Conservation (phyloP, 35 echinoderm and acorn worm species). For the Hemicentrotus pulcherrimus region DNA sequence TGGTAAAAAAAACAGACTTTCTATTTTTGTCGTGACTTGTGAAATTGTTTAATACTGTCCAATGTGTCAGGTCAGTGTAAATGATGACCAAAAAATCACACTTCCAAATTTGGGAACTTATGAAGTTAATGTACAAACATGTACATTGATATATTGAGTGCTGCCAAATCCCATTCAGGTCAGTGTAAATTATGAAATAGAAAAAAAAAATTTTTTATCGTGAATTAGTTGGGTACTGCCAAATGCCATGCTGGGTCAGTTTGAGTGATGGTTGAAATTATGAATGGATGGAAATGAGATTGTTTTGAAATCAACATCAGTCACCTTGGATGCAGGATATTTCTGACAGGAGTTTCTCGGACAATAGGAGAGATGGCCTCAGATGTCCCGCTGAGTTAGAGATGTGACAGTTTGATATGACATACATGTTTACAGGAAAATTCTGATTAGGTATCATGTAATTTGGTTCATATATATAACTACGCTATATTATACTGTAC, state of each 20-base stretch:
- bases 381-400: not conserved
- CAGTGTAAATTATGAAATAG: no score
- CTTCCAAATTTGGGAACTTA: no score
- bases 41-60: no score
- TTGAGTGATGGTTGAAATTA: not conserved
- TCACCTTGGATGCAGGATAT: not conserved
- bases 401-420: not conserved
- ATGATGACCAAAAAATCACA: no score
- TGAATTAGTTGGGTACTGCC: not conserved
- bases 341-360: not conserved
- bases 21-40: no score
- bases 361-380: not conserved
- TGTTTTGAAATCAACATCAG: constrained; percentile 5
- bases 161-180: no score
- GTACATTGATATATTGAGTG: no score
- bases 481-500: no score
- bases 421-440: not conserved
- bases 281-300: not conserved
- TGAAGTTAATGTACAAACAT: no score
- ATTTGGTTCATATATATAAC: not conserved
- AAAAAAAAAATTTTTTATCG: no score
- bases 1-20: no score
- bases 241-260: not conserved
- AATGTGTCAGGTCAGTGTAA: no score
- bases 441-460: not conserved